Conservation (phyloP, 2,888 invertebrate species). For the Melieria omissa region DNA sequence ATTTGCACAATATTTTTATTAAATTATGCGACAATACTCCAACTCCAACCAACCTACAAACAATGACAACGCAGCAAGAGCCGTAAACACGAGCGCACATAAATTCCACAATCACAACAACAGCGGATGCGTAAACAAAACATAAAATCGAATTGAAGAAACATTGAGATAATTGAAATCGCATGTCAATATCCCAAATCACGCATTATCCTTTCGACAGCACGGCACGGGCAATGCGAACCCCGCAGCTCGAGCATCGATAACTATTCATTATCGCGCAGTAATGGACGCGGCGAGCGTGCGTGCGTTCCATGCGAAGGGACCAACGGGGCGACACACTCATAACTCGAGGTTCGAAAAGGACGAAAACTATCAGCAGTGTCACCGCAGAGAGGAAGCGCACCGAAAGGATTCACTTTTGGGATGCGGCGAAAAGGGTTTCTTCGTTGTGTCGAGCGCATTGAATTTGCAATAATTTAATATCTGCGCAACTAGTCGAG, state of each 20-base stretch:
- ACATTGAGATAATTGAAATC: constrained; percentile 41
- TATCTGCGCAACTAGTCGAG: constrained; percentile 46
- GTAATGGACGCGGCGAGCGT: constrained; percentile 33
- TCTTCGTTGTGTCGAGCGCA: constrained; percentile 17
- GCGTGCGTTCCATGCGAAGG: constrained; percentile 18
- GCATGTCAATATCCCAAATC: constrained; percentile 47
- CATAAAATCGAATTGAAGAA: constrained; percentile 40
- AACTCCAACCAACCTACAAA: constrained; percentile 29
- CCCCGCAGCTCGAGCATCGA: constrained; percentile 49
- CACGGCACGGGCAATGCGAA: constrained; percentile 30
- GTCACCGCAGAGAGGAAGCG: background rate
- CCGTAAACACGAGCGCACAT: constrained; percentile 41
- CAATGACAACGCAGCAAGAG: constrained; percentile 48
- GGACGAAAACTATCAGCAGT: constrained; percentile 44
- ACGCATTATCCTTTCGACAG: constrained; percentile 47
- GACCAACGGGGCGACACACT: constrained; percentile 40
- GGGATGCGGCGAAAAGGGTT: constrained; percentile 51
- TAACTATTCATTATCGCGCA: constrained; percentile 47
- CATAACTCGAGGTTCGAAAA: constrained; percentile 57
- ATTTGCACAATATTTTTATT: constrained; percentile 4
- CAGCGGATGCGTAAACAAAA: constrained; percentile 48
- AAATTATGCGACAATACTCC: constrained; percentile 25
- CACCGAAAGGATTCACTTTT: constrained; percentile 34
- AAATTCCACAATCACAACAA: constrained; percentile 48
- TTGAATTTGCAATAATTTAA: constrained; percentile 54